Evolutionary conservation across 2,888 invertebrate species (phyloP), one percentile per base, ranked within the genome.

Genomic region (Phyto melanocephala): DNA sequence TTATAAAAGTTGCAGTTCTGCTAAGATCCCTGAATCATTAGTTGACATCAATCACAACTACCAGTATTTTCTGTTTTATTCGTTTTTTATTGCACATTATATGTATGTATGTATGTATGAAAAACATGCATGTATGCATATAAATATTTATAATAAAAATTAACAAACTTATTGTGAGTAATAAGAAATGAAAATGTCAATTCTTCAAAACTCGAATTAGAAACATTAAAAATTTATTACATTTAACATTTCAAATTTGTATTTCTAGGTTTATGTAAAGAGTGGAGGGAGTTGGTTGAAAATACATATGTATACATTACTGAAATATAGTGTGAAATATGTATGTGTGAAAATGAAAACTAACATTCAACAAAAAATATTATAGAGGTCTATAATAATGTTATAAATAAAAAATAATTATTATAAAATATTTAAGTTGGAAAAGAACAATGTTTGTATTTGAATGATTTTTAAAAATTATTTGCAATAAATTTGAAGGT

Each of bases 1-100:
- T 63, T 35, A 65, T 45, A 37, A 22, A 20, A 47, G n/a, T 6
- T 40, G 42, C 60, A 68, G 50, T 67, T 28, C 11, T 47, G 8
- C 22, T 50, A 50, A 42, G 22, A 6, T 17, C 2, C 45, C 56
- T 45, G 58, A 76, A 47, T 76, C 47, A 76, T 67, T 37, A 70
- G 33, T 1, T 33, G n/a, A 45, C 20, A 42, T 71, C 15, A 62
- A 40, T 35, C 15, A 62, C 54, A 63, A 63, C 40, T 71, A 63
- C 13, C n/a, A n/a, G n/a, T n/a, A n/a, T n/a, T 62, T 45, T 58
- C 33, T 45, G n/a, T 77, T 40, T 35, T 52, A 58, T 40, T 56
- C 24, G 10, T 35, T 60, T 56, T 58, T 58, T 33, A 4, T 7
- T 37, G 58, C 45, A 70, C 45, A 67, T n/a, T n/a, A n/a, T n/a